Base-by-base conservation (phyloP, 1,140 invertebrate genomes). In the Nasonia vitripennis region DNA sequence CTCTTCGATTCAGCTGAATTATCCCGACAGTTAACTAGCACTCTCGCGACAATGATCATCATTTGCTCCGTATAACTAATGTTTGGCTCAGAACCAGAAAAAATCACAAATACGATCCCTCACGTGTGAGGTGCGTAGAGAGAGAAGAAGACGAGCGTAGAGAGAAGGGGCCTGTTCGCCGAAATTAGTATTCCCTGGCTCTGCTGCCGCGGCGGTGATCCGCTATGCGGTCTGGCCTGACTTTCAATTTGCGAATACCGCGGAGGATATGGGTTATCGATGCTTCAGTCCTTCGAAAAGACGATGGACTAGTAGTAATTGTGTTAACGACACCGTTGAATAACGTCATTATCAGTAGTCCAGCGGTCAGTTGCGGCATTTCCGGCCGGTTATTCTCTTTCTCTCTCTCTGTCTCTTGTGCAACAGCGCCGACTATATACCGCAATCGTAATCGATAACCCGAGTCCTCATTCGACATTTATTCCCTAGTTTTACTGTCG, bases 111-210 rank as follows among this genome's bases (percentile, higher is more conserved):
- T 37, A 37, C 34, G 34, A 1, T 31, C 73, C 4, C 68, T 75
- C 34, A 10, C 23, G 37, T 17, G 27, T 23, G 27, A 37, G 34
- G 3, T 37, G 34, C 34, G 7, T 11, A 34, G 20, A 14, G 73
- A 41, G 12, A 67, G 27, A 27, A 27, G 27, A 27, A 27, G 27
- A 27, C n/a, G 55, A 6, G n/a, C n/a, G 17, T 71, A 20, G 14
- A 14, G 73, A 41, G 12, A 67, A 67, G n/a, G 34, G 48, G 20
- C 71, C 10, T 34, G 37, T 78, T 78, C 12, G 70, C 45, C 86
- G 86, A 89, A 89, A 91, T 93, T 91, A 92, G 91, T 92, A 93
- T 92, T 92, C 91, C 88, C 90, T 20, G 17, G 55, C 55, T 62
- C 20, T 62, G 55, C 55, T 1, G 55, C 17, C 20, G 55, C 6